A percentile compares a stretch with the other conserved stretches of the same genome.
phyloP scores from a whole-genome alignment of 2,797 vertebrate genomes.

The Mycteria americana region DNA sequence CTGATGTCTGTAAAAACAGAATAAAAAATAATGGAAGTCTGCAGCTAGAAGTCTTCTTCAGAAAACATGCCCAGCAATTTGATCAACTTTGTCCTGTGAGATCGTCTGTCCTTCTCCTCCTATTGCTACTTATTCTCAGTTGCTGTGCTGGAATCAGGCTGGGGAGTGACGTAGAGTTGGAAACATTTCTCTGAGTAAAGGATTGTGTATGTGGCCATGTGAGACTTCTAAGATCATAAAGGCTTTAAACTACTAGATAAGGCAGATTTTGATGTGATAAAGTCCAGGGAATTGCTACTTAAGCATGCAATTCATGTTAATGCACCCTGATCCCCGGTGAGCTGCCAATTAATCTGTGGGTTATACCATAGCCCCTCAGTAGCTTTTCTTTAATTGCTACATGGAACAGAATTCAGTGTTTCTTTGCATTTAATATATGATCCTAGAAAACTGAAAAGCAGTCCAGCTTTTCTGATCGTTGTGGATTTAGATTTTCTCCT shows the following conservation, averaged over 20 bases:
- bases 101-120: neutral
- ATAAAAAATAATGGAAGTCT: neutral
- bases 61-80: neutral
- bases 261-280: neutral
- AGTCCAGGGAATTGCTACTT: neutral
- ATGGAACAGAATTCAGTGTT: neutral
- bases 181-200: neutral
- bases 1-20: neutral
- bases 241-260: neutral
- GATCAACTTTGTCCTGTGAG: neutral
- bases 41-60: neutral
- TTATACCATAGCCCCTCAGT: neutral
- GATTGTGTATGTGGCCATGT: neutral
- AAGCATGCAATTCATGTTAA: neutral
- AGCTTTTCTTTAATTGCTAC: conserved; percentile 25
- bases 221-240: neutral
- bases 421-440: neutral
- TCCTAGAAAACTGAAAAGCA: neutral
- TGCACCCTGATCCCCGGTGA: neutral
- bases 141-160: neutral
- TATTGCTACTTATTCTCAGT: neutral
- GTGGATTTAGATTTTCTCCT: neutral
- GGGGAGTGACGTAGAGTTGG: neutral
- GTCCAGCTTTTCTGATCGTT: neutral
- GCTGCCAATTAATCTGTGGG: neutral